Conservation (phyloP, 2,797 vertebrate genomes). For the Emydoidea blandingii region DNA sequence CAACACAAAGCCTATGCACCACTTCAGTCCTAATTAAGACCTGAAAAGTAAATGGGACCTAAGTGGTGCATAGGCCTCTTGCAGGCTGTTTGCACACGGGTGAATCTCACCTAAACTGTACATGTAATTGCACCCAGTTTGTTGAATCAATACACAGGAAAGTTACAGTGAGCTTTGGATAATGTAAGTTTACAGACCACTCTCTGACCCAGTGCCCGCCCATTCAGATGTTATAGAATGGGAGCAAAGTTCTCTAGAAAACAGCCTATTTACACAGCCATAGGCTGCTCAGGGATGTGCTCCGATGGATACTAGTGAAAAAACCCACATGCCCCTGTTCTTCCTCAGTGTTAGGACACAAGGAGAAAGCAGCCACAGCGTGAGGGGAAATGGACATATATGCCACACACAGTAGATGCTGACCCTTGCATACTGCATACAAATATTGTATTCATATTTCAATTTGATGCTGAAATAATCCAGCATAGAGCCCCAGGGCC, state of each 20-base stretch:
- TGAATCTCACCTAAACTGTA: background rate
- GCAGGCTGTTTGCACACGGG: background rate
- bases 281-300: background rate
- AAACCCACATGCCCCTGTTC: background rate
- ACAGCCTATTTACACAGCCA: background rate
- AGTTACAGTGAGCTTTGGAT: background rate
- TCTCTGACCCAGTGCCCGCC: background rate
- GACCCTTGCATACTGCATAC: accelerated
- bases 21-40: background rate
- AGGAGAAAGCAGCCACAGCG: background rate
- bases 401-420: accelerated
- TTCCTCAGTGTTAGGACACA: background rate
- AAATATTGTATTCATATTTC: accelerated
- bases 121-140: background rate
- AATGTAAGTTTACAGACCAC: background rate
- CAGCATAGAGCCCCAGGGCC: background rate
- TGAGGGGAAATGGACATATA: accelerated
- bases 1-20: background rate
- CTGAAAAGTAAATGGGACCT: background rate
- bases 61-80: background rate
- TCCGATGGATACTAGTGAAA: background rate
- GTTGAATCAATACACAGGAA: background rate
- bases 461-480: background rate
- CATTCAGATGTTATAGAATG: background rate
- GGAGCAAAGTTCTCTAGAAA: background rate